These are phyloP conservation scores for Tinea trinotella DNA, from an alignment of 2,888 invertebrate species.

Conservation along the genomic window DNA sequence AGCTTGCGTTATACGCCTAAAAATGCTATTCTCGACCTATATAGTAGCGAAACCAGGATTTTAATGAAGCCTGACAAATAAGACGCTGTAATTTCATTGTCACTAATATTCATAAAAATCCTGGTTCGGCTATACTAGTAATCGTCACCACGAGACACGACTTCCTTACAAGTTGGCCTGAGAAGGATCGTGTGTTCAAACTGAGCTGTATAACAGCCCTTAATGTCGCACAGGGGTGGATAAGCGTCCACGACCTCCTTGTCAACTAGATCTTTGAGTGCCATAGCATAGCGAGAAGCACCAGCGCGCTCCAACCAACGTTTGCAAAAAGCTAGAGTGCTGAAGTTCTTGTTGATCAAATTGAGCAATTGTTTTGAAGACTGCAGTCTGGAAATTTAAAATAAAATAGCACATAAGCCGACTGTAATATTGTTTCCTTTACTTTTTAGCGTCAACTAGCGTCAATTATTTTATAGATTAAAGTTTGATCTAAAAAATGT, in stretches of 20 bases:
- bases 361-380: constrained; percentile 94
- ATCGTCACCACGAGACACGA: constrained; percentile 96
- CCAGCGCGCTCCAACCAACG: constrained; percentile 98
- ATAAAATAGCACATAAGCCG: too few species aligned
- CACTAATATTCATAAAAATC: too few species aligned
- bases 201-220: constrained; percentile 99
- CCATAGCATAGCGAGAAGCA: constrained; percentile 98
- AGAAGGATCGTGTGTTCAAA: constrained; percentile 98
- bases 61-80: too few species aligned
- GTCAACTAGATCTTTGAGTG: constrained; percentile 97
- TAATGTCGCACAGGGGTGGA: constrained; percentile 97
- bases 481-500: too few species aligned
- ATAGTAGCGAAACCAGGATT: too few species aligned
- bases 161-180: constrained; percentile 98
- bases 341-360: constrained; percentile 96
- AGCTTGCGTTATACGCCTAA: neutral
- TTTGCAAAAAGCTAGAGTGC: constrained; percentile 98
- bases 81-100: too few species aligned
- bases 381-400: constrained; percentile 77
- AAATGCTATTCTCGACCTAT: neutral
- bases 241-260: constrained; percentile 98
- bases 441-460: too few species aligned
- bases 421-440: too few species aligned
- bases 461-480: too few species aligned
- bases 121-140: too few species aligned